phyloP scores from a whole-genome alignment of 2,113 vertebrate genomes.

The Urocolius indicus region DNA sequence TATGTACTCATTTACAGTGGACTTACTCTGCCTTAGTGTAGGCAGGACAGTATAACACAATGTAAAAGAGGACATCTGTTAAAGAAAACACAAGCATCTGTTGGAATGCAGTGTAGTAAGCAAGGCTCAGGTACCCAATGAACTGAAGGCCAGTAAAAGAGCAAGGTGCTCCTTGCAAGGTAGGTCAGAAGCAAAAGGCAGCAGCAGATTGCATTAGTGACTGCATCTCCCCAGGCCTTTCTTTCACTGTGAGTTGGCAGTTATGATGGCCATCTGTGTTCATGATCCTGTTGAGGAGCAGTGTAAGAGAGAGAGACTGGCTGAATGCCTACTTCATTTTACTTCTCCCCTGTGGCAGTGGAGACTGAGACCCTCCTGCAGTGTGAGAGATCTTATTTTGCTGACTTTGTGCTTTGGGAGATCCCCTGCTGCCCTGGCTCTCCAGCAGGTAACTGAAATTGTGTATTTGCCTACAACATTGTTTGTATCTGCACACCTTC shows the following conservation, averaged over 20 bases:
- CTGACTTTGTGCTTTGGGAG: not conserved
- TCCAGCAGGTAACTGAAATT: not conserved
- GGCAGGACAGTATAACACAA: not conserved
- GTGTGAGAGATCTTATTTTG: not conserved
- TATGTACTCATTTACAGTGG: not conserved
- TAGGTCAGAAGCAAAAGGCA: not conserved
- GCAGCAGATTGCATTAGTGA: not conserved
- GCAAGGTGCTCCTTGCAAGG: not conserved
- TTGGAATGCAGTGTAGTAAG: not conserved
- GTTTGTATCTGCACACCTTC: not conserved
- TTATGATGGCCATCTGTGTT: rapidly evolving
- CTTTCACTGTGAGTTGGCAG: not conserved
- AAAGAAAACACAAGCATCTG: not conserved
- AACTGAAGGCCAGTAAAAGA: not conserved
- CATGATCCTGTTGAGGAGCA: rapidly evolving
- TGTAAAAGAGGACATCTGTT: not conserved
- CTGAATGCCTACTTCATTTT: rapidly evolving
- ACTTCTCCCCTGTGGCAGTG: not conserved
- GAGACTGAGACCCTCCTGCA: not conserved
- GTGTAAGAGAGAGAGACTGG: not conserved
- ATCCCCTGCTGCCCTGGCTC: not conserved
- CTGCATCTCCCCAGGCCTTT: not conserved
- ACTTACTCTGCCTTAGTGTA: not conserved
- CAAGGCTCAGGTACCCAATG: not conserved
- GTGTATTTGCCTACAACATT: not conserved